Conservation (phyloP, 2,888 invertebrate species). For the Lypha dubia region DNA sequence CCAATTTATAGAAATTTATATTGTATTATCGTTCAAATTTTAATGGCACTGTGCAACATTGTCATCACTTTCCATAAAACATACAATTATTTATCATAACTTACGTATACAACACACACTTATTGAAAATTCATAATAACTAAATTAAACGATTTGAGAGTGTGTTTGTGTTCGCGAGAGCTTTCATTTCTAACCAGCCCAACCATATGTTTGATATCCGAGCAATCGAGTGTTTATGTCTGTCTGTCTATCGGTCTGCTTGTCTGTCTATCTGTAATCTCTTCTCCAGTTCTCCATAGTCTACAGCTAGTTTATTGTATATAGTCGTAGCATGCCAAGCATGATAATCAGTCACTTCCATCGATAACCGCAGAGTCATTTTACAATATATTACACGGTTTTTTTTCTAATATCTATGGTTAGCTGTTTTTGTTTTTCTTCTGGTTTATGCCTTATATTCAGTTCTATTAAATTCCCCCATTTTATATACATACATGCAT, state of each 20-base stretch:
- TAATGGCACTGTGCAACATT: conserved; percentile 34
- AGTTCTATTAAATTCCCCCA: conserved; percentile 41
- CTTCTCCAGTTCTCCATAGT: conserved; percentile 11
- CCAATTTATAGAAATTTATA: not conserved
- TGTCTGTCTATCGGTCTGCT: conserved; percentile 17
- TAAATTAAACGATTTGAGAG: not conserved
- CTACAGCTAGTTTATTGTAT: conserved; percentile 45
- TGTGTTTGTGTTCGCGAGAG: conserved; percentile 20
- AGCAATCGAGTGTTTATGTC: conserved; percentile 8
- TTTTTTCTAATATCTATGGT: conserved; percentile 39
- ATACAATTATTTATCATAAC: conserved; percentile 45
- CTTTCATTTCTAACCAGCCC: conserved; percentile 24
- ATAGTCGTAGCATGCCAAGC: conserved; percentile 56
- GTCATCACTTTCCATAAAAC: conserved; percentile 60
- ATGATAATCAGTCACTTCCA: conserved; percentile 69
- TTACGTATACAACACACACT: conserved; percentile 6
- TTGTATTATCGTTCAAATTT: not conserved
- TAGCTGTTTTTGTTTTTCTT: conserved; percentile 43
- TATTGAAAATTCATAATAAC: not conserved
- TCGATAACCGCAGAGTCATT: conserved; percentile 70
- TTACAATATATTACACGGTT: conserved; percentile 54
- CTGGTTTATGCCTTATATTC: conserved; percentile 65
- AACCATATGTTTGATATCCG: conserved; percentile 65
- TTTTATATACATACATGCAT: conserved; percentile 1
- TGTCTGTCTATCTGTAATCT: conserved; percentile 15